Conservation (phyloP, 1,140 invertebrate species). For the Zaprionus kolodkinae region DNA sequence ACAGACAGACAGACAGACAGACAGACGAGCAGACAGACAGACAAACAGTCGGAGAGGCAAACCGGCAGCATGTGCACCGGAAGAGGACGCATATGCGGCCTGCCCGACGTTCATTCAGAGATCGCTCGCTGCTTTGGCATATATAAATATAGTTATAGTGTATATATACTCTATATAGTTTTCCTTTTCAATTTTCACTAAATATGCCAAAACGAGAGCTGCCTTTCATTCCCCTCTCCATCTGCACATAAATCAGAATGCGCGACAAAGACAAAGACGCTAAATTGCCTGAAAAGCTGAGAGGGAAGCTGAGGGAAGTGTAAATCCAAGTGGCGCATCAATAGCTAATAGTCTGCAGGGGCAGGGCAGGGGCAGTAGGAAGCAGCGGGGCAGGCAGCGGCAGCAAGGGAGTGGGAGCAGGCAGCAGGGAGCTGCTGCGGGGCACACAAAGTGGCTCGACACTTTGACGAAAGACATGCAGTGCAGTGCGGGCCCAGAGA, state of each 20-base stretch:
- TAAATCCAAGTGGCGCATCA: slow-evolving; percentile 40
- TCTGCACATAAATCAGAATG: slow-evolving; percentile 66
- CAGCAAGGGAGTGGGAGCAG: slow-evolving; percentile 39
- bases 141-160: background rate
- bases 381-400: background rate
- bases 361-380: background rate
- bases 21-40: background rate
- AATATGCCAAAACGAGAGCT: slow-evolving; percentile 63
- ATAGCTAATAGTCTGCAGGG: slow-evolving; percentile 42
- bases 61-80: slow-evolving; percentile 46
- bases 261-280: slow-evolving; percentile 68
- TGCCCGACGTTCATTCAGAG: slow-evolving; percentile 17
- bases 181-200: slow-evolving; percentile 55
- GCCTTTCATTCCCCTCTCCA: background rate
- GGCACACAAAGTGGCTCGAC: slow-evolving; percentile 70
- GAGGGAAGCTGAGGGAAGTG: background rate
- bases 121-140: background rate
- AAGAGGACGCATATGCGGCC: slow-evolving; percentile 54
- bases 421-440: background rate
- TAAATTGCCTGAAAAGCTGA: slow-evolving; percentile 52
- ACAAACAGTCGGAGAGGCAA: slow-evolving; percentile 1
- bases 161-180: slow-evolving; percentile 45
- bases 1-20: background rate
- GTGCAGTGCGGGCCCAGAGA: slow-evolving; percentile 34
- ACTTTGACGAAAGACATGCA: slow-evolving; percentile 81